Conservation (phyloP, 2,888 invertebrate genomes). For the Imbricaverruca yamaguchii region DNA sequence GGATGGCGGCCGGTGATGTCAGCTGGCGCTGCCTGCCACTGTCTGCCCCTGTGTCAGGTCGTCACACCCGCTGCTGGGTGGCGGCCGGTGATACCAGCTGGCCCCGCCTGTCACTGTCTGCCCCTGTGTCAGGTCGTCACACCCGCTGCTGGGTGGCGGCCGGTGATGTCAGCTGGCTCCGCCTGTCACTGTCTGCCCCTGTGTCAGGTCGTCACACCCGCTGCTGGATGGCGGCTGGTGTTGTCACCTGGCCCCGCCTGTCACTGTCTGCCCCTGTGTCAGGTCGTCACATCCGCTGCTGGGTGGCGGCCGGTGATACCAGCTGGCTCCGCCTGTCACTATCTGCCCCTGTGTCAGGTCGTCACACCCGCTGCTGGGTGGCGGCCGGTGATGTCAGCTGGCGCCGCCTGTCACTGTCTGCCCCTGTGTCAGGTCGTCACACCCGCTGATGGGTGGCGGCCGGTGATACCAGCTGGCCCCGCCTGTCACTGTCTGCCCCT, state of each 20-base stretch:
- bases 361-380: constrained; percentile 43
- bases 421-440: constrained; percentile 41
- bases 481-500: too few species aligned
- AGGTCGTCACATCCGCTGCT: constrained; percentile 45
- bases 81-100: constrained; percentile 45
- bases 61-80: constrained; percentile 43
- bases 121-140: constrained; percentile 39
- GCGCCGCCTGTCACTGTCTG: too few species aligned
- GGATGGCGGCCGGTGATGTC: constrained; percentile 46
- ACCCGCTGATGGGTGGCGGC: constrained; percentile 43
- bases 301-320: constrained; percentile 46
- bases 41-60: constrained; percentile 38
- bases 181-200: background rate
- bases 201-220: constrained; percentile 43
- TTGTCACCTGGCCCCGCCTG: constrained; percentile 38
- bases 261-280: constrained; percentile 29
- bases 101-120: too few species aligned
- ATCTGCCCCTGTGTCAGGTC: constrained; percentile 38
- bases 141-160: constrained; percentile 45
- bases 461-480: constrained; percentile 47
- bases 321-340: constrained; percentile 25
- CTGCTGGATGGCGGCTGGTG: constrained; percentile 45
- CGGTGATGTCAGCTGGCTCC: constrained; percentile 43
- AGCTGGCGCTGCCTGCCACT: constrained; percentile 24
- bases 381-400: constrained; percentile 45